Conservation (phyloP, 2,888 invertebrate species). For the Dinocampus coccinellae region DNA sequence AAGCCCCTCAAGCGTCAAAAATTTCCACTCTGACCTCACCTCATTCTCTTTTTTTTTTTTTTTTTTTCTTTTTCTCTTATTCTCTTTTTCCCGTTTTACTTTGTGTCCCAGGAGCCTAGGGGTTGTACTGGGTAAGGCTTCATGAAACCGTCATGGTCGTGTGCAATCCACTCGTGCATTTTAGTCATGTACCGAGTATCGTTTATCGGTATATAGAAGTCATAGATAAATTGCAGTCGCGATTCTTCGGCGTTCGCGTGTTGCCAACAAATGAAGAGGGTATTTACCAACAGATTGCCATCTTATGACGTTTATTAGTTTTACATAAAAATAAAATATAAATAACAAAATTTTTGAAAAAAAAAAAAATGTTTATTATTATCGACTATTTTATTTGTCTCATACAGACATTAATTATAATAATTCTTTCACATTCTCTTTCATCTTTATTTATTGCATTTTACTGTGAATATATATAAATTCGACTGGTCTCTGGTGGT, state of each 20-base stretch:
- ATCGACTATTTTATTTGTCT: neutral
- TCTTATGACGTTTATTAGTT: neutral
- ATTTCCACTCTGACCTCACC: conserved; percentile 9
- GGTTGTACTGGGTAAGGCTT: neutral
- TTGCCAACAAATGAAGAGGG: neutral
- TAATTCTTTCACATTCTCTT: too few species aligned
- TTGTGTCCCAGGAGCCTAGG: neutral
- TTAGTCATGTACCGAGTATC: conserved; percentile 30
- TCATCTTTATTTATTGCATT: neutral
- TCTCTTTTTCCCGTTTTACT: neutral
- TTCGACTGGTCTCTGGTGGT: neutral
- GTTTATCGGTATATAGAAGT: conserved; percentile 26
- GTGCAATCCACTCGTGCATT: conserved; percentile 26
- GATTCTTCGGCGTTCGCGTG: conserved; percentile 11
- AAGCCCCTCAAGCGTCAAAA: conserved; percentile 10
- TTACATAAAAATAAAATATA: neutral
- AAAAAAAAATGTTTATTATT: neutral
- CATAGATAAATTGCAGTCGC: conserved; percentile 26
- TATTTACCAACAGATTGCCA: neutral
- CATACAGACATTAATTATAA: too few species aligned
- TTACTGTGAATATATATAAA: neutral
- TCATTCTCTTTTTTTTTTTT: neutral
- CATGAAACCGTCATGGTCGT: conserved; percentile 18
- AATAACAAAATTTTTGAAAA: too few species aligned
- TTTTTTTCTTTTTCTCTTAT: neutral